A percentile compares a stretch with the other conserved stretches of the same genome.
Evolutionary conservation across 2,797 vertebrate species (phyloP).

Genomic region (Valencia hispanica): DNA sequence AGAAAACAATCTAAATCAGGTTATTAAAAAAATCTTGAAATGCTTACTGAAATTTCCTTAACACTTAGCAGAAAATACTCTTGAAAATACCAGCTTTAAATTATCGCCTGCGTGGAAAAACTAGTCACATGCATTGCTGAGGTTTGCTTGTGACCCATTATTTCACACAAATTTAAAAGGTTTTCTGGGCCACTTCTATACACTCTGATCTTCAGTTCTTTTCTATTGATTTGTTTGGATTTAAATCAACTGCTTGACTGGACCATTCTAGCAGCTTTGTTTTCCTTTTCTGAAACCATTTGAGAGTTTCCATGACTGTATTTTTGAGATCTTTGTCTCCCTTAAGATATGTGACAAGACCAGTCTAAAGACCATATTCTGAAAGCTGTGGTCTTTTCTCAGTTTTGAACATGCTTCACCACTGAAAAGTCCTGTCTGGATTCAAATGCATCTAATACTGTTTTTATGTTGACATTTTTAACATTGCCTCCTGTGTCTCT

Average conservation of each 20-base stretch:
- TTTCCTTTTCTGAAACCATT: neutral
- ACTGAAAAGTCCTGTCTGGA: neutral
- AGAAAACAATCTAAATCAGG: neutral
- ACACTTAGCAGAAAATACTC: neutral
- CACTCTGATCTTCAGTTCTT: neutral
- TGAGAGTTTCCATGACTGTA: neutral
- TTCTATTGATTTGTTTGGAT: neutral
- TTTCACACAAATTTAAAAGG: neutral
- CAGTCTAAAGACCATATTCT: neutral
- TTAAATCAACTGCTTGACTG: neutral
- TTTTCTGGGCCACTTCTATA: neutral
- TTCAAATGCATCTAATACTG: neutral
- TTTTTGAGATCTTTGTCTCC: neutral
- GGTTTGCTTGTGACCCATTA: neutral
- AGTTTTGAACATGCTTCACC: neutral
- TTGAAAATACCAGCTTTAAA: neutral
- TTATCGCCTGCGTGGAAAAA: neutral
- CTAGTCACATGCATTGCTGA: neutral
- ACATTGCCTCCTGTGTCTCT: neutral
- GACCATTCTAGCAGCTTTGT: neutral
- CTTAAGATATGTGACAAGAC: neutral
- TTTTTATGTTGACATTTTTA: neutral
- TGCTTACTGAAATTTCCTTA: neutral
- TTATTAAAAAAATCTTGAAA: neutral
- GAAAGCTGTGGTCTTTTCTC: neutral